These are phyloP conservation scores for Fistularia tabacaria DNA, from an alignment of 2,797 vertebrate species.

Conservation along the genomic window DNA sequence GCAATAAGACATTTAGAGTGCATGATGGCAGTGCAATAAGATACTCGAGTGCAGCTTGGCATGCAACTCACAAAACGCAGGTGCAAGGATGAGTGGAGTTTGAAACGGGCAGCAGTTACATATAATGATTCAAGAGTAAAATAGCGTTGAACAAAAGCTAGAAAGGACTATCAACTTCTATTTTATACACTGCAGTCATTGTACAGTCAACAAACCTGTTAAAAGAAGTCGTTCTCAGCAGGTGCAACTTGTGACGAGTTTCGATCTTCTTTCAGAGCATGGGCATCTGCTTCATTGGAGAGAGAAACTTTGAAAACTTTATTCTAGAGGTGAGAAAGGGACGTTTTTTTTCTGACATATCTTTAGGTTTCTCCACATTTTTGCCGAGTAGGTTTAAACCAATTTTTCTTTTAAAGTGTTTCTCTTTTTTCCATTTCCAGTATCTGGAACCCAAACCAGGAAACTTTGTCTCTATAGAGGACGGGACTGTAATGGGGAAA, in stretches of 20 bases:
- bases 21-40: no score
- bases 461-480: conserved; percentile 89
- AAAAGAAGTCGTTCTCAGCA: neutral
- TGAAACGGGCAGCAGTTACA: no score
- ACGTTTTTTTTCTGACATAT: no score
- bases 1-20: no score
- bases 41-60: no score
- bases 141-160: no score
- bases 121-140: no score
- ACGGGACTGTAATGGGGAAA: conserved; percentile 81
- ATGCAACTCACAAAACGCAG: no score
- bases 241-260: neutral
- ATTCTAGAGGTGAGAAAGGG: conserved; percentile 83
- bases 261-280: conserved; percentile 82
- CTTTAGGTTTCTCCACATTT: no score
- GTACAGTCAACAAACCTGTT: neutral
- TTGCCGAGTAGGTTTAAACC: neutral
- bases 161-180: no score
- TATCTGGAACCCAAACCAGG: conserved; percentile 90
- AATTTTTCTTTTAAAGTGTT: neutral
- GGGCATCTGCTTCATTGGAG: conserved; percentile 95
- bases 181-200: no score
- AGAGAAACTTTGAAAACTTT: conserved; percentile 91
- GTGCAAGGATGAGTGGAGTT: no score
- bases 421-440: conserved; percentile 46